Evolutionary conservation across 2,797 vertebrate species (phyloP).

Genomic region (Moxostoma hubbsi): DNA sequence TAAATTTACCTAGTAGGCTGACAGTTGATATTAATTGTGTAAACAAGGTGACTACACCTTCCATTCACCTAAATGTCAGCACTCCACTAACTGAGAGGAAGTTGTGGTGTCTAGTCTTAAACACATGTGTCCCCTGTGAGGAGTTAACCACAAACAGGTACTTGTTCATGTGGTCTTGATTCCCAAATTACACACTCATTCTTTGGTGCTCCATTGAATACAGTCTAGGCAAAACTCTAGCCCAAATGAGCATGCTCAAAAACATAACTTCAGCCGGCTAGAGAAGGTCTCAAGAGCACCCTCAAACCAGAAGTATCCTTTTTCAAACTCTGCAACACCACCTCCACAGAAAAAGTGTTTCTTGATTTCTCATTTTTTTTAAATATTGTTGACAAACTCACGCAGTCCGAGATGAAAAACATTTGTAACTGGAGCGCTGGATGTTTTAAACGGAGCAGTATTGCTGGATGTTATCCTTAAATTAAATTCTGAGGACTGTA

Average conservation of each 20-base stretch:
- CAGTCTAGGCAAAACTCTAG: slow-evolving; percentile 6
- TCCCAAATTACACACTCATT: slow-evolving; percentile 41
- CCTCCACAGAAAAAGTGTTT: not conserved
- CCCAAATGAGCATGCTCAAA: slow-evolving; percentile 10
- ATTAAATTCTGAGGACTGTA: slow-evolving; percentile 31
- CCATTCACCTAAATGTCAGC: slow-evolving; percentile 15
- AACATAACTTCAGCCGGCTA: not conserved
- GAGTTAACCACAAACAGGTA: slow-evolving; percentile 31
- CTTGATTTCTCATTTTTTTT: not conserved
- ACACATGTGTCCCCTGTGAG: slow-evolving; percentile 3
- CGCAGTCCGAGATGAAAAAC: slow-evolving; percentile 17
- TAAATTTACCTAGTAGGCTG: not conserved
- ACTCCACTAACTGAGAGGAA: not conserved
- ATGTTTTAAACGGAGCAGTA: slow-evolving; percentile 8
- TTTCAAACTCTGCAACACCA: not conserved
- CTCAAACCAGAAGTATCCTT: not conserved
- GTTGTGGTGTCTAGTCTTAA: not conserved
- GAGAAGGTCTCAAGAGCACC: no score
- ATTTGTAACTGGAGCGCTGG: slow-evolving; percentile 12
- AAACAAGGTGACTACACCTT: slow-evolving; percentile 5
- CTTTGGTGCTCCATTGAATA: slow-evolving; percentile 35
- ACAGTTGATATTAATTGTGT: not conserved
- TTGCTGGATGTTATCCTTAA: slow-evolving; percentile 22
- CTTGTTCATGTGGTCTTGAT: slow-evolving; percentile 44
- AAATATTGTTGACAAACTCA: not conserved